Evolutionary conservation across 2,797 vertebrate species (phyloP).

Genomic region (Valencia hispanica): DNA sequence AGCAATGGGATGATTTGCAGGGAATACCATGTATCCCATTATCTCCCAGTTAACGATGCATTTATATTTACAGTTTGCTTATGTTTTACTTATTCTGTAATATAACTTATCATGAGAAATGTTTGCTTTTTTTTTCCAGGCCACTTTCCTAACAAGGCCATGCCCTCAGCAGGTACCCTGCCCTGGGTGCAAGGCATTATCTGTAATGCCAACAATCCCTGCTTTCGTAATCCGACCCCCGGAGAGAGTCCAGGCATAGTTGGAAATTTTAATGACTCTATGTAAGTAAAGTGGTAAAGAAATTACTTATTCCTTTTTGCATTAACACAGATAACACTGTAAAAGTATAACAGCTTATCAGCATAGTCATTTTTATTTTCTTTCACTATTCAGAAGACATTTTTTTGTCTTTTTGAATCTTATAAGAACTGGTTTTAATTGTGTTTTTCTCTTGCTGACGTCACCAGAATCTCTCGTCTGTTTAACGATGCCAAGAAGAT

Average conservation of each 20-base stretch:
- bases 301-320: not conserved
- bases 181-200: conserved; percentile 98
- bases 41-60: not conserved
- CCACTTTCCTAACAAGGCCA: conserved; percentile 98
- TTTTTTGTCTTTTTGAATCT: not conserved
- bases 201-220: conserved; percentile 99
- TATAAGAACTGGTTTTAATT: conserved; percentile 5
- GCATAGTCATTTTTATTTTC: not conserved
- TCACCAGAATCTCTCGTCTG: conserved; percentile 89
- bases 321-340: not conserved
- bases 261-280: conserved; percentile 94
- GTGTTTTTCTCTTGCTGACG: not conserved
- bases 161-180: conserved; percentile 96
- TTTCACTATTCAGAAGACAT: not conserved
- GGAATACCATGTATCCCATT: not conserved
- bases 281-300: conserved; percentile 80
- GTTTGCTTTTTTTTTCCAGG: conserved; percentile 77
- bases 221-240: conserved; percentile 95
- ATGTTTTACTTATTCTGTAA: not conserved
- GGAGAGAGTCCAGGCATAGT: conserved; percentile 91
- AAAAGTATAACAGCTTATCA: not conserved
- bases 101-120: not conserved
- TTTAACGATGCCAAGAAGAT: conserved; percentile 91
- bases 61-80: not conserved
- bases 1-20: not conserved